A percentile compares a stretch with the other conserved stretches of the same genome.
Conservation (phyloP, 2,888 invertebrate genomes). For the Willowsia nigromaculata region DNA sequence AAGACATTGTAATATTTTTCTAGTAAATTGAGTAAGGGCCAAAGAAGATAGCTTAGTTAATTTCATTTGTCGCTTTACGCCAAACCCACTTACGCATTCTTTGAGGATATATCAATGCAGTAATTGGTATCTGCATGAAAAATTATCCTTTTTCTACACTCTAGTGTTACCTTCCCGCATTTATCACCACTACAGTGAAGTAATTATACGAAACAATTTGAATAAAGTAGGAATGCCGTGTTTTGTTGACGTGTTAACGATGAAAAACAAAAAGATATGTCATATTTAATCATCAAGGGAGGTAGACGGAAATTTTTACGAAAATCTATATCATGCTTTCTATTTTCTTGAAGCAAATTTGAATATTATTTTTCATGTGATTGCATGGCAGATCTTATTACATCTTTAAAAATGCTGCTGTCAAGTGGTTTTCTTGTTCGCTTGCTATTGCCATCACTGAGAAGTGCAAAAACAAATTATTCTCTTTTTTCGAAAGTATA, state of each 20-base stretch:
- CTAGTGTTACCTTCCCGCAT: background rate
- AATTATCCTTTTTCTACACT: slow-evolving; percentile 27
- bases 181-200: slow-evolving; percentile 26
- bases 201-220: slow-evolving; percentile 27
- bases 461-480: slow-evolving; percentile 1
- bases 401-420: background rate
- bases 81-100: background rate
- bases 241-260: too few species aligned
- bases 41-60: slow-evolving; percentile 47
- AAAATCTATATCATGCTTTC: background rate
- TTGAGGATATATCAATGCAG: slow-evolving; percentile 2
- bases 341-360: background rate
- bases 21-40: slow-evolving; percentile 47
- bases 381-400: background rate
- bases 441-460: background rate
- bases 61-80: slow-evolving; percentile 25
- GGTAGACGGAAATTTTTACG: background rate
- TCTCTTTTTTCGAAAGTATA: background rate
- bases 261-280: background rate
- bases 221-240: background rate
- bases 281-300: background rate
- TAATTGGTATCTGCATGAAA: slow-evolving; percentile 60
- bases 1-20: slow-evolving; percentile 34
- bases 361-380: background rate
- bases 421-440: slow-evolving; percentile 37